Evolutionary conservation across 1,140 invertebrate species (phyloP), one percentile per base, ranked within the genome.

Genomic region (Pygmarrhopalites habei): DNA sequence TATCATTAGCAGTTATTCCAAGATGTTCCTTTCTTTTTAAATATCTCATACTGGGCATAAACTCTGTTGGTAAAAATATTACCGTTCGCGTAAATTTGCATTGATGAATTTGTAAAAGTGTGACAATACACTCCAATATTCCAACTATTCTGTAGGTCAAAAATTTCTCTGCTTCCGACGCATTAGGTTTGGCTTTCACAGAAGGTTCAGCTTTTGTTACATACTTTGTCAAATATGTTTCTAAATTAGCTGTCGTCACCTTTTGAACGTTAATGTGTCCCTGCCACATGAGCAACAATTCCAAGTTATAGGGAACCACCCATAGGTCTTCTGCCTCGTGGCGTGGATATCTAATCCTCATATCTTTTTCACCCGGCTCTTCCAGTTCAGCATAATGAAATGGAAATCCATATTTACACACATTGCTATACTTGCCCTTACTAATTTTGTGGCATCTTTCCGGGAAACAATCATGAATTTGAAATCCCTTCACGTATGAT

Each of bases 381-480:
- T 58, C 28, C 26, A 28, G 12, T 2, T 19, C 10, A 32, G 30
- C n/a, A 4, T 44, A 2, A 15, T 58, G 19, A 58, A 10, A 58
- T 3, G 57, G 57, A 58, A 58, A 58, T 3, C 57, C 57, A 21
- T 58, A 58, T 44, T 46, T 58, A 29, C 57, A 58, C 15, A 5
- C 44, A 26, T 5, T 26, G 29, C 5, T 28, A 28, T 28, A 28
- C n/a, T 53, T 53, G 3, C 21, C 32, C 12, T 43, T 46, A 23
- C 12, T 28, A 43, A 17, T 44, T 25, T 25, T 43, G 4, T 58
- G 19, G 57, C 57, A 58, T 2, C 57, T 5, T 17, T 29, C 57
- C 1, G 14, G 21, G 23, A 12, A 2, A 23, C 57, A 58, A 3
- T 2, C 44, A 29, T 58, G 57, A 12, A 58, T 23, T 29, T 58